Evolutionary conservation across 2,797 vertebrate species (phyloP).

Genomic region (Xiphorhynchus erythropygius): DNA sequence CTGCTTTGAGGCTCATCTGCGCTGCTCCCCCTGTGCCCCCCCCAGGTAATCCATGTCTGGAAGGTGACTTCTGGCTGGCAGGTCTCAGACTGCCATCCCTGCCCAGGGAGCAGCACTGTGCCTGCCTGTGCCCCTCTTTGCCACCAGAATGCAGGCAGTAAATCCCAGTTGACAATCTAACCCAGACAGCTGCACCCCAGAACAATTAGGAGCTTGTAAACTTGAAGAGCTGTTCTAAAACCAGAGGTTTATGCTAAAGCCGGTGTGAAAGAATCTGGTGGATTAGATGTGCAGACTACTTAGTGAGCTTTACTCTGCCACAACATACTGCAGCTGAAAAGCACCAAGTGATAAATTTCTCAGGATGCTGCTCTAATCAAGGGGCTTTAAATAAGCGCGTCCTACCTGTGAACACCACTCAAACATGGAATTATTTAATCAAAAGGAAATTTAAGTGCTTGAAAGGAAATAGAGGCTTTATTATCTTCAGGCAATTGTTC

Average conservation of each 20-base stretch:
- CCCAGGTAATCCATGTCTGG: neutral
- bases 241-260: neutral
- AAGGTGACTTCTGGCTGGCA: neutral
- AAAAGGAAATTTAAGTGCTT: conserved; percentile 15
- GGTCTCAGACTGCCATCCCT: neutral
- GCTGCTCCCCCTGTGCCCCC: no score
- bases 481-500: conserved; percentile 13
- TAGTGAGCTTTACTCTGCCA: neutral
- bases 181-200: neutral
- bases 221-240: neutral
- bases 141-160: neutral
- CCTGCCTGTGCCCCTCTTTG: fast-evolving
- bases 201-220: neutral
- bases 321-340: neutral
- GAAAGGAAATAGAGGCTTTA: conserved; percentile 23
- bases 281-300: neutral
- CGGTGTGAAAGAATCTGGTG: neutral
- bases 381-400: neutral
- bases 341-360: neutral
- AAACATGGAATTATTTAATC: conserved; percentile 46
- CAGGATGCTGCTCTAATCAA: conserved; percentile 1
- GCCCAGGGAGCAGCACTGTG: neutral
- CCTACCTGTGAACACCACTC: neutral
- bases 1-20: neutral
- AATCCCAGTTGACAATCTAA: neutral